Base-by-base conservation (phyloP, 2,797 vertebrate species). In the Phoeniculus purpureus region DNA sequence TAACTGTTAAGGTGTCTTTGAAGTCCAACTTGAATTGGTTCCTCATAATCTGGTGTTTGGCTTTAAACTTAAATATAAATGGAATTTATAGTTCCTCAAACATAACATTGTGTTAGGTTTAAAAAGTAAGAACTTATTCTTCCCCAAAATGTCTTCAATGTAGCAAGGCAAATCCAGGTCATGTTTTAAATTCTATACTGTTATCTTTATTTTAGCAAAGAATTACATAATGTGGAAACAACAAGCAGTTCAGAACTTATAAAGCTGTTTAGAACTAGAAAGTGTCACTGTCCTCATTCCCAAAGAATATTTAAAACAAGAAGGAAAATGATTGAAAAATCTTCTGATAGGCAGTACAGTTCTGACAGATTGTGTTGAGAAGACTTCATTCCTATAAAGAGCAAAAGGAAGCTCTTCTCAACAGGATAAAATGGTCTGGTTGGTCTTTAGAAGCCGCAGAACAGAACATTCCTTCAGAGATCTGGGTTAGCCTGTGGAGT, bases 251-350 rank as follows among this genome's bases (percentile, higher is more conserved):
- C 81, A 7, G 31, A 47, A 10, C 19, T 72, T 78, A 51, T 26
- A 85, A 58, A 85, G 29, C 16, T 66, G 15, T 66, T 85, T 76
- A 26, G 40, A 83, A 85, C 5, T 21, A 61, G 34, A 56, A 48
- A 43, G 5, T 15, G 43, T 43, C 1, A 7, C 7, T 20, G 1
- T 9, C 47, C 14, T 5, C 3, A 0, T 0, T 3, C 4, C 0
- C 5, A 3, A 6, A 2, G 3, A 48, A 8, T 67, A 52, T 64
- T 80, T 67, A 29, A 87, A 81, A 47, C 3, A 15, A 65, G 29
- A 55, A 55, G 29, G 22, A 65, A 56, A 74, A 59, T 2, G 58
- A 8, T 4, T 19, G 3, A 29, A 6, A 40, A 59, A 7, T 55
- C n/a, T 64, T n/a, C 1, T 51, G 26, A 12, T 37, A 29, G 14